Conservation (phyloP, 2,113 vertebrate genomes). For the Setophaga petechia region DNA sequence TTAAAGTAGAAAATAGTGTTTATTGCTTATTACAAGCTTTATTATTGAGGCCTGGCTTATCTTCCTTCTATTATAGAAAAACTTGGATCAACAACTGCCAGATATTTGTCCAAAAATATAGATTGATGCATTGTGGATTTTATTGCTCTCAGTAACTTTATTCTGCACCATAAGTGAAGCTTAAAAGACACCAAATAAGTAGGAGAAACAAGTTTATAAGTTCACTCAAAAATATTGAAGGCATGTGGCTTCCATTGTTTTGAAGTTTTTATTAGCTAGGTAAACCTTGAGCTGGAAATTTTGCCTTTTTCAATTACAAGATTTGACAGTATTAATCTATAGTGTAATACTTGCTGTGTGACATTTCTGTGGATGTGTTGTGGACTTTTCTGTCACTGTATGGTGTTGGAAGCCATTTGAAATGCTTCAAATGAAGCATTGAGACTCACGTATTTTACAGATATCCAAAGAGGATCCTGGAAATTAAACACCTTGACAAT, state of each 20-base stretch:
- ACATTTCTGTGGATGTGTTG: not conserved
- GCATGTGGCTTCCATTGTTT: not conserved
- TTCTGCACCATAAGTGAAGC: not conserved
- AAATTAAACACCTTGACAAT: not conserved
- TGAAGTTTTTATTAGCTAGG: not conserved
- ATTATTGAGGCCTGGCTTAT: slow-evolving; percentile 1
- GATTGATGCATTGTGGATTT: not conserved
- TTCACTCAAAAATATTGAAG: not conserved
- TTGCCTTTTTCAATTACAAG: not conserved
- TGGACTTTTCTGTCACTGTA: not conserved
- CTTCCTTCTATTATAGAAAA: slow-evolving; percentile 24
- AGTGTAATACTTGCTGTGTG: not conserved
- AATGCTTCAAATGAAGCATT: not conserved
- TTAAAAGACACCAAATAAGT: not conserved
- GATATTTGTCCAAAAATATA: not conserved
- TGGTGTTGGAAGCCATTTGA: not conserved
- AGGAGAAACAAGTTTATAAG: not conserved
- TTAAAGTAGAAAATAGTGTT: slow-evolving; percentile 28
- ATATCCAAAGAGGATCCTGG: not conserved
- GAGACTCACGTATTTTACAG: not conserved
- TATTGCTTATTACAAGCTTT: slow-evolving; percentile 18
- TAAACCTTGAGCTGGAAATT: not conserved
- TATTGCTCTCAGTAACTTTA: not conserved
- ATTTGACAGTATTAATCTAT: not conserved
- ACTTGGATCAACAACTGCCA: not conserved